phyloP scores from a whole-genome alignment of 2,797 vertebrate genomes.

The Manis javanica region DNA sequence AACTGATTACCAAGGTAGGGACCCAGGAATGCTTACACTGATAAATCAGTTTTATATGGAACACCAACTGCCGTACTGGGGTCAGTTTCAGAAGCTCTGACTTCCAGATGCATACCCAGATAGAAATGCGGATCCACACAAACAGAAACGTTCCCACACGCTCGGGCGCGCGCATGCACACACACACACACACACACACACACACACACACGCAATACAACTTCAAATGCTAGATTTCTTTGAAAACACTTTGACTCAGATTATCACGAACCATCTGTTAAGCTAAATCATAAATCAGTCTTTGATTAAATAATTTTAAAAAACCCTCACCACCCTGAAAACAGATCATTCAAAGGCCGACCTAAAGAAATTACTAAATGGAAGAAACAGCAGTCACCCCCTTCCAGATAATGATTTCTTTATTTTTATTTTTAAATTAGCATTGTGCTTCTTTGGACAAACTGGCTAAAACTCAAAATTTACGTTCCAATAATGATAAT shows the following conservation, averaged over 20 bases:
- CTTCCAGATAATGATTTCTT: constrained; percentile 69
- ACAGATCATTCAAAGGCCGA: constrained; percentile 73
- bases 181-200: background rate
- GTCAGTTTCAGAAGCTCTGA: background rate
- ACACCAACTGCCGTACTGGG: background rate
- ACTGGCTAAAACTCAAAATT: constrained; percentile 86
- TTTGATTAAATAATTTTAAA: constrained; percentile 86
- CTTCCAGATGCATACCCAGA: background rate
- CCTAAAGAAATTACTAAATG: constrained; percentile 78
- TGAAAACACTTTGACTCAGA: constrained; percentile 79
- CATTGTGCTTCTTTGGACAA: constrained; percentile 81
- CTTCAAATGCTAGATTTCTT: constrained; percentile 67
- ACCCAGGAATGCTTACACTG: background rate
- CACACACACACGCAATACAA: background rate
- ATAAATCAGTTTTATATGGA: constrained; percentile 58
- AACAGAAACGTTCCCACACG: background rate
- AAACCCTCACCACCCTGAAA: constrained; percentile 28
- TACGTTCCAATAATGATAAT: constrained; percentile 88
- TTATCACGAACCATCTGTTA: constrained; percentile 84
- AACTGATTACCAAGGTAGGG: constrained; percentile 60
- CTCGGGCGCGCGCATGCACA: background rate
- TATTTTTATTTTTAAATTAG: constrained; percentile 80
- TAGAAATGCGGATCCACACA: background rate
- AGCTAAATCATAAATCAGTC: constrained; percentile 85
- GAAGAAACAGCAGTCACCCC: constrained; percentile 56